phyloP scores from a whole-genome alignment of 1,140 invertebrate genomes.

The Mylabris phalerata region DNA sequence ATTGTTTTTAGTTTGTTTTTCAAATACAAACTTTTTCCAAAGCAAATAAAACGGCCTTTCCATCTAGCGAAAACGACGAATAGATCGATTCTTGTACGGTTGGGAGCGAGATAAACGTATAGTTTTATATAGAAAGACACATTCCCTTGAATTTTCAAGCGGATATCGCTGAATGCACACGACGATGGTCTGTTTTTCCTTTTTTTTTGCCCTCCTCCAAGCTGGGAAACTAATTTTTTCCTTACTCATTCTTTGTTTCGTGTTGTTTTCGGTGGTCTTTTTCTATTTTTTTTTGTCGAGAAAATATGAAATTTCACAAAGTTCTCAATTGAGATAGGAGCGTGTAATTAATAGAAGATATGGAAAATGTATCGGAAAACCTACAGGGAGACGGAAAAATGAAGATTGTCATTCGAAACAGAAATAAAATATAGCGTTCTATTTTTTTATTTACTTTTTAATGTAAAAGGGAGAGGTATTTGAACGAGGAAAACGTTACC shows the following conservation, averaged over 20 bases:
- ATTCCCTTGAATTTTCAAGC: slow-evolving; percentile 36
- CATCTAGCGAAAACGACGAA: slow-evolving; percentile 10
- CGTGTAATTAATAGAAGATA: neutral
- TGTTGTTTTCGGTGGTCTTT: neutral
- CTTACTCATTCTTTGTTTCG: neutral
- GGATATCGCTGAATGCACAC: slow-evolving; percentile 23
- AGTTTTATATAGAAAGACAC: slow-evolving; percentile 11
- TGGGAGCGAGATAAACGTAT: neutral
- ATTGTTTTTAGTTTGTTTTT: slow-evolving; percentile 35
- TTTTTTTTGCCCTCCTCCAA: neutral
- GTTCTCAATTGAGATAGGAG: neutral
- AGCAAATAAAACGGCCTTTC: slow-evolving; percentile 28
- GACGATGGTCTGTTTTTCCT: slow-evolving; percentile 14
- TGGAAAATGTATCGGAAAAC: neutral
- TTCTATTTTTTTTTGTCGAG: neutral
- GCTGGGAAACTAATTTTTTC: neutral
- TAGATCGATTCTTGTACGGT: slow-evolving; percentile 9
- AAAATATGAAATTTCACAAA: neutral
- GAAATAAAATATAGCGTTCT: neutral
- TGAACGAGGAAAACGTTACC: slow-evolving; percentile 4
- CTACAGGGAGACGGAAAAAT: neutral
- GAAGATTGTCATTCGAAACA: no score
- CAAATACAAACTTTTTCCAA: slow-evolving; percentile 32
- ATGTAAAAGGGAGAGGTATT: neutral
- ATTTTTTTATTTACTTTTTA: neutral